Base-by-base conservation (phyloP, 2,888 invertebrate species). In the Protonemura montana region DNA sequence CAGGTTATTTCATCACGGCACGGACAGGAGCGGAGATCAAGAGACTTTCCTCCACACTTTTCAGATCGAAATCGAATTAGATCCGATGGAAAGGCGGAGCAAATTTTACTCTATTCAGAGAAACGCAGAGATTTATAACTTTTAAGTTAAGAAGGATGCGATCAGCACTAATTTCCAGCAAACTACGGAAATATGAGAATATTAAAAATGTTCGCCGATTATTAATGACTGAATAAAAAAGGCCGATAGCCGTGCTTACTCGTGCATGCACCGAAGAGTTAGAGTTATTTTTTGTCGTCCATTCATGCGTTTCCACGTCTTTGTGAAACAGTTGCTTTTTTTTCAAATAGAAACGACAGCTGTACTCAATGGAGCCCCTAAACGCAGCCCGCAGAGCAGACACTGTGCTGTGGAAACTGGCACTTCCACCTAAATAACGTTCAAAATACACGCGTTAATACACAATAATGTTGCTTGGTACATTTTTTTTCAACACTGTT, bases 11-110 rank as follows among this genome's bases (percentile, higher is more conserved):
- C 59, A 59, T 59, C 59, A 59, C 1, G 16, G 6, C 1, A 10
- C 59, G 59, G 59, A 59, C 59, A 59, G 59, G 59, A 35, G 13
- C 16, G 21, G 59, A 10, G 59, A 59, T 59, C 59, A 59, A 59
- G 59, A 2, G 13, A 10, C 59, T 59, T 2, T 35, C 16, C 59
- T 59, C 59, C 13, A 7, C 59, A 59, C 6, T 59, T 13, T 59
- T 59, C 59, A 59, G 59, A 59, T 59, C 59, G 59, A 59, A 59
- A 59, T 59, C 59, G 59, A 59, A 59, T 59, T 59, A 59, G 59
- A 59, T 59, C 13, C 59, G 2, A 21, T 59, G 59, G 59, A 59
- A 59, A 59, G 21, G 59, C 59, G 59, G 59, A 59, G 59, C 59
- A 59, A 59, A 59, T 59, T 59, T 59, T 59, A 59, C 13, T 13